phyloP scores from a whole-genome alignment of 1,140 invertebrate genomes.

The Anastrepha obliqua region DNA sequence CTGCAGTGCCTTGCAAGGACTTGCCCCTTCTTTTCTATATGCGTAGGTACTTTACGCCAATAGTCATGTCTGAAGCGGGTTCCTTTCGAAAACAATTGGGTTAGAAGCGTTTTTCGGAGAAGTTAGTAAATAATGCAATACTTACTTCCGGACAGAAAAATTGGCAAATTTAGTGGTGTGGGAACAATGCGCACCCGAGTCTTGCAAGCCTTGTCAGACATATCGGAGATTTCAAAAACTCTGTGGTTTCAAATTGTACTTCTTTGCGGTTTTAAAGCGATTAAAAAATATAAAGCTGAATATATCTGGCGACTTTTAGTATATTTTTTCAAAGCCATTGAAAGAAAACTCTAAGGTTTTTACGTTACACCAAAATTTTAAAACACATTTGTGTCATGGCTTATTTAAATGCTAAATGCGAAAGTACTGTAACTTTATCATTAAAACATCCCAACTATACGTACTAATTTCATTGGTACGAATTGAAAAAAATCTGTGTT shows the following conservation, averaged over 20 bases:
- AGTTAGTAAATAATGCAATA: neutral
- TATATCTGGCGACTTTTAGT: neutral
- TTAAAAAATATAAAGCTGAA: neutral
- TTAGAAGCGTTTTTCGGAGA: too few relatives aligned
- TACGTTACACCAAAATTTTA: neutral
- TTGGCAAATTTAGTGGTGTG: conserved; percentile 19
- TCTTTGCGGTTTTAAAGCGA: neutral
- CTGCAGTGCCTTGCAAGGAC: neutral
- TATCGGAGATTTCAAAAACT: neutral
- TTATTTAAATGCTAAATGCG: too few relatives aligned
- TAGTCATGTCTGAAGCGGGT: conserved; percentile 1
- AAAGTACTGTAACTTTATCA: too few relatives aligned
- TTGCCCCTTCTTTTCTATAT: neutral
- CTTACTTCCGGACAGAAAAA: conserved; percentile 13
- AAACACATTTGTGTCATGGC: too few relatives aligned
- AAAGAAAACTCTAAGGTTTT: neutral
- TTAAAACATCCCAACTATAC: too few relatives aligned
- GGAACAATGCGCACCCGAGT: neutral
- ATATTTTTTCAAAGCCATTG: neutral
- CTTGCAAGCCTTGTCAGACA: neutral
- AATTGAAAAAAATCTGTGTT: too few relatives aligned
- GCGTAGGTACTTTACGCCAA: neutral
- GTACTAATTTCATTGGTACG: too few relatives aligned
- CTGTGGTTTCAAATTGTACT: neutral
- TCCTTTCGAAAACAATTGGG: neutral